Percentiles rank a stretch among this genome's conserved stretches.
These are phyloP conservation scores for Siderastrea radians DNA, from an alignment of 92 coral and sea anemone species.

Conservation along the genomic window DNA sequence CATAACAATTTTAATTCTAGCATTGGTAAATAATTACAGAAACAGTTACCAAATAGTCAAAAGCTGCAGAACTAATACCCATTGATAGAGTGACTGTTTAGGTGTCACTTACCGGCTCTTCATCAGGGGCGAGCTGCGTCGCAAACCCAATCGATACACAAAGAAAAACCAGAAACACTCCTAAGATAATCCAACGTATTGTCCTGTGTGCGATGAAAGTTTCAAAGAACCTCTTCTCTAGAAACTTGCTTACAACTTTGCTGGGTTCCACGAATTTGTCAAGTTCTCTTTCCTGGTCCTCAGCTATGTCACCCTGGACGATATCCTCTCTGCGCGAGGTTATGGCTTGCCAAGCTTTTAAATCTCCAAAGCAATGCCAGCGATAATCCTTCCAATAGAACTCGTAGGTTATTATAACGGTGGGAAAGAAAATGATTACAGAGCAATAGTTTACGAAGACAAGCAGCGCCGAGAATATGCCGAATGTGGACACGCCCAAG, in stretches of 20 bases:
- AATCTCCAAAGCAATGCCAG: constrained; percentile 71
- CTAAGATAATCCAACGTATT: constrained; percentile 90
- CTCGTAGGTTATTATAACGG: constrained; percentile 89
- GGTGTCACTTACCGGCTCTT: constrained; percentile 85
- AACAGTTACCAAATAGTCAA: background rate
- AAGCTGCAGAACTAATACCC: background rate
- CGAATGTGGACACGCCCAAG: constrained; percentile 94
- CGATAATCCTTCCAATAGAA: constrained; percentile 79
- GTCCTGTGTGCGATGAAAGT: constrained; percentile 84
- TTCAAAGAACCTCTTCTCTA: constrained; percentile 73
- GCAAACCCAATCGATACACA: constrained; percentile 87
- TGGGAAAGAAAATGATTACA: constrained; percentile 88
- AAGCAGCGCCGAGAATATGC: constrained; percentile 92
- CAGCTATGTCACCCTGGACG: constrained; percentile 40
- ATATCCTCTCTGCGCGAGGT: constrained; percentile 44
- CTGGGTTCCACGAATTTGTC: constrained; percentile 82
- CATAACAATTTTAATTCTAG: background rate
- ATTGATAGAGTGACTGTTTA: background rate
- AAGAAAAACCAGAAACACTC: constrained; percentile 69
- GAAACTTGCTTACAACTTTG: constrained; percentile 74
- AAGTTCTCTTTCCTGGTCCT: constrained; percentile 41
- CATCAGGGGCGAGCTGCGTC: constrained; percentile 87
- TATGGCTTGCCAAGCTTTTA: constrained; percentile 49
- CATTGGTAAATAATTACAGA: background rate
- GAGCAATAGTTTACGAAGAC: constrained; percentile 93